Percentiles rank a stretch among this genome's conserved stretches.
phyloP scores from a whole-genome alignment of 2,113 vertebrate species.

The Stegastes partitus region DNA sequence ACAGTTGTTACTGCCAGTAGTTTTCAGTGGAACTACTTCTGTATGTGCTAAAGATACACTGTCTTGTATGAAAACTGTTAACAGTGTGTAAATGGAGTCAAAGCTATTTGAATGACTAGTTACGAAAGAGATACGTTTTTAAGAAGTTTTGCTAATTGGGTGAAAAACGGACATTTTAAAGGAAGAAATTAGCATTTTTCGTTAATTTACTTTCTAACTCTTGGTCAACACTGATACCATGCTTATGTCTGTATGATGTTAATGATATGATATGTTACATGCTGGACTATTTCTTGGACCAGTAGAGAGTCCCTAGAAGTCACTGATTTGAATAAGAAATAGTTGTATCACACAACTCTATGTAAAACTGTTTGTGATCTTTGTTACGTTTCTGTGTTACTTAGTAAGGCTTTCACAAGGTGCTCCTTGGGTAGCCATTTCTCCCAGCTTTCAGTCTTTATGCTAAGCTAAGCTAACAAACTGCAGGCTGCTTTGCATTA shows the following conservation, averaged over 20 bases:
- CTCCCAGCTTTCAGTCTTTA: not conserved
- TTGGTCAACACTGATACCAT: not conserved
- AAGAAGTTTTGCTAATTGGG: not conserved
- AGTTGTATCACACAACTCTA: not conserved
- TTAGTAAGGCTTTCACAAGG: not conserved
- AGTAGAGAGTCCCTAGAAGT: not conserved
- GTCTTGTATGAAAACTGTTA: not conserved
- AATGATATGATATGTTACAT: not conserved
- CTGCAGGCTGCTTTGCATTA: not conserved
- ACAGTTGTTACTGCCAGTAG: too few species aligned
- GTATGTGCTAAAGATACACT: not conserved
- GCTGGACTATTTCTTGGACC: not conserved
- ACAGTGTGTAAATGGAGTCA: not conserved
- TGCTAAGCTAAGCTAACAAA: not conserved
- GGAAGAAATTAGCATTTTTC: not conserved
- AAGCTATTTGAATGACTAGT: not conserved
- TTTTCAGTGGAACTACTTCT: not conserved
- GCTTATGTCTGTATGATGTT: not conserved
- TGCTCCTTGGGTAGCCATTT: not conserved
- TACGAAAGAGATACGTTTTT: not conserved
- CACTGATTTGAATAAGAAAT: constrained; percentile 3
- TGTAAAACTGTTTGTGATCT: not conserved
- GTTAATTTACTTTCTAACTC: not conserved
- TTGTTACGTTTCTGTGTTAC: not conserved
- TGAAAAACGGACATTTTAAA: constrained; percentile 1